Evolutionary conservation across 2,888 invertebrate species (phyloP), one percentile per base, ranked within the genome.

Genomic region (Clostera curtula): DNA sequence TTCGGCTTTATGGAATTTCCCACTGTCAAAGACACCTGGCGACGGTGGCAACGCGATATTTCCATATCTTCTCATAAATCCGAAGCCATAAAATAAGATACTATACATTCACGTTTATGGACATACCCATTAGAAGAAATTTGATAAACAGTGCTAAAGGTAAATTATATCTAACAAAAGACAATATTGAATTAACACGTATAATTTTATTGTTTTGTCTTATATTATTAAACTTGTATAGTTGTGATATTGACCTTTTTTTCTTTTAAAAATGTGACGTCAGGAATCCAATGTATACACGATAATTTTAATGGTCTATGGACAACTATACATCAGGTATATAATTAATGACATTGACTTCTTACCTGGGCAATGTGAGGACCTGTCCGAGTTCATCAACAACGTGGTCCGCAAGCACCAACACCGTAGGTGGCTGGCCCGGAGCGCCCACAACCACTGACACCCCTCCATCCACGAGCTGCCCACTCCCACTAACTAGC

Each of bases 341-440:
- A 12, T 17, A 14, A 26, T 13, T 19, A 31, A 22, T 5, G n/a
- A 15, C 20, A 13, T n/a, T 28, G 24, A 24, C 12, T 14, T 7
- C 3, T 75, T 75, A 89, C 89, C 89, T 89, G 71, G 88, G 84
- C 56, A 88, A 88, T 17, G 89, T 86, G 60, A 89, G 87, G 53
- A 88, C 88, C 43, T 88, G 87, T 15, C 87, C 87, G 19, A 88
- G 86, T 64, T 90, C 90, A 40, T 91, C 90, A 29, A 90, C 89
- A 19, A 90, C 89, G 47, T 90, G 85, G 62, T 91, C 90, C 2
- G 90, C 89, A 19, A 91, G 85, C 41, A 92, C 91, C 39, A 92
- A 80, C 24, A 92, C 91, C 3, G 91, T 90, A 30, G 66, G 62
- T 11, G 60, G 87, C 59, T 66, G 85, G 12, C 56, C 86, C 44